Evolutionary conservation across 23 tunicate genomes (phyloP).

Genomic region (Ascidia mentula): DNA sequence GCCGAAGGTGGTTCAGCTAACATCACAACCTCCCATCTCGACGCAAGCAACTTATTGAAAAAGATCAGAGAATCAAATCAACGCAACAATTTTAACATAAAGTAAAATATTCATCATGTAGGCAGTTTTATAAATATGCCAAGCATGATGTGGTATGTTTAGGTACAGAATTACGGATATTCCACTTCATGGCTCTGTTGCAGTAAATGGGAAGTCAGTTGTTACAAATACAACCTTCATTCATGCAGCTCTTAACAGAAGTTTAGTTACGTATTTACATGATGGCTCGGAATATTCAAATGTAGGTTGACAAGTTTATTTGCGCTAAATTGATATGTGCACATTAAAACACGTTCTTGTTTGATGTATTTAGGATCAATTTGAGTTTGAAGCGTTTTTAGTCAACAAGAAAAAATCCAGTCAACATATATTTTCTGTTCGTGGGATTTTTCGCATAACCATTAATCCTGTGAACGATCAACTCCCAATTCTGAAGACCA

Average conservation of each 20-base stretch:
- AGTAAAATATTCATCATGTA: slow-evolving; percentile 12
- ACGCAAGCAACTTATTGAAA: slow-evolving; percentile 62
- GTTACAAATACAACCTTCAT: slow-evolving; percentile 30
- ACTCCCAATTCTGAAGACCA: slow-evolving; percentile 53
- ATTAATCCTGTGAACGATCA: slow-evolving; percentile 74
- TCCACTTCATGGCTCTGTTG: slow-evolving; percentile 30
- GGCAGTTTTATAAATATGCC: neutral
- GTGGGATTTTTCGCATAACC: slow-evolving; percentile 28
- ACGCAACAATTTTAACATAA: slow-evolving; percentile 17
- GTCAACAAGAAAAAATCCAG: slow-evolving; percentile 28
- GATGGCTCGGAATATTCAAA: slow-evolving; percentile 50
- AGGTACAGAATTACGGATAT: slow-evolving; percentile 17
- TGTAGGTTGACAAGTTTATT: slow-evolving; percentile 21
- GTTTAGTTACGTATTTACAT: slow-evolving; percentile 42
- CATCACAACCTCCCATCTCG: slow-evolving; percentile 26
- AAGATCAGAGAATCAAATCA: slow-evolving; percentile 14
- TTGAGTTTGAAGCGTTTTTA: slow-evolving; percentile 54
- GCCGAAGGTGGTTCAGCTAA: slow-evolving; percentile 51
- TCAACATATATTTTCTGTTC: neutral
- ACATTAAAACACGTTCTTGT: neutral
- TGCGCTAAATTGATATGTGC: neutral
- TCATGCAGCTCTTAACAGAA: slow-evolving; percentile 22
- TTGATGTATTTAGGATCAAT: slow-evolving; percentile 40
- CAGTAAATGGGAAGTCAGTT: neutral
- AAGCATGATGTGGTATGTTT: too few relatives aligned